A percentile compares a stretch with the other conserved stretches of the same genome.
Conservation (phyloP, 2,888 invertebrate genomes). For the Scaptomyza tumidula region DNA sequence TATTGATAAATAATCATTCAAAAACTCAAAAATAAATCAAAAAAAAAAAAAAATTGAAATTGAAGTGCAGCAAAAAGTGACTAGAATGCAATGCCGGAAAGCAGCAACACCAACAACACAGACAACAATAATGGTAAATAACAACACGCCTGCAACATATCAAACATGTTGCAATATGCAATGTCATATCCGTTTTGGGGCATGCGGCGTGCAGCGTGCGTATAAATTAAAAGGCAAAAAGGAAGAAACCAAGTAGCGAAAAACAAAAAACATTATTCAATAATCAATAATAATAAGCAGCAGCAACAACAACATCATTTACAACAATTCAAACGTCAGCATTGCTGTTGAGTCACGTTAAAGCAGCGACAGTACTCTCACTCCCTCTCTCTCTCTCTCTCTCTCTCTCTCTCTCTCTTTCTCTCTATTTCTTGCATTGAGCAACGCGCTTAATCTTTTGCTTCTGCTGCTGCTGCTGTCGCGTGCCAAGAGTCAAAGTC, state of each 20-base stretch:
- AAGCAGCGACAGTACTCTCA: neutral
- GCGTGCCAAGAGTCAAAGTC: slow-evolving; percentile 3
- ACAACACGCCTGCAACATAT: slow-evolving; percentile 11
- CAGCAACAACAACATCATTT: slow-evolving; percentile 2
- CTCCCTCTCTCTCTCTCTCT: too few species aligned
- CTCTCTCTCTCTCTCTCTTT: too few species aligned
- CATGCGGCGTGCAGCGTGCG: slow-evolving; percentile 50
- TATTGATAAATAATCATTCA: too few species aligned
- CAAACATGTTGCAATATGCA: slow-evolving; percentile 39
- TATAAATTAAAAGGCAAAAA: slow-evolving; percentile 57
- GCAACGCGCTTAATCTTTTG: neutral
- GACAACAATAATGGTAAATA: slow-evolving; percentile 7
- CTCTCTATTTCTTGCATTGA: neutral
- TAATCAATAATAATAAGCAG: too few species aligned
- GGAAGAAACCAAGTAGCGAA: slow-evolving; percentile 27
- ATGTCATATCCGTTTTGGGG: slow-evolving; percentile 69
- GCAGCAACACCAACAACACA: too few species aligned
- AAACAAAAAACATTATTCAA: neutral
- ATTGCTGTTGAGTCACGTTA: slow-evolving; percentile 25
- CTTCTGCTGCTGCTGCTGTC: slow-evolving; percentile 1
- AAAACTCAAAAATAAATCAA: too few species aligned
- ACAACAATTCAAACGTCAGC: neutral
- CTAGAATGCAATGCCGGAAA: slow-evolving; percentile 1
- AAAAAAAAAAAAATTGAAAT: too few species aligned
- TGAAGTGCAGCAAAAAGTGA: slow-evolving; percentile 33